Base-by-base conservation (phyloP, 2,113 vertebrate genomes). In the Pelobates fuscus region DNA sequence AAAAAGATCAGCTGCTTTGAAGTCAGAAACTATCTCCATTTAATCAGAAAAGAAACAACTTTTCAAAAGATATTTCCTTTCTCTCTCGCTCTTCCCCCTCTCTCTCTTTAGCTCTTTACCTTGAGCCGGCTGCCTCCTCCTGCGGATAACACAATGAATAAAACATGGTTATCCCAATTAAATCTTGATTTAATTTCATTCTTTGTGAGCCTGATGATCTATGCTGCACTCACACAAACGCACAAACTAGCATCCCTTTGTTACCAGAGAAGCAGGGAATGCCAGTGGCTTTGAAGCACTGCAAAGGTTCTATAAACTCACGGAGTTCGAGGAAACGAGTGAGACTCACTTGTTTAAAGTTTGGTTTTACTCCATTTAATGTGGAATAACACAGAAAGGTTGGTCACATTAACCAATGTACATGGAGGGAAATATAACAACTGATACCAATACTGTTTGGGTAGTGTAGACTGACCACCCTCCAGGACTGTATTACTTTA, bases 151-250 rank as follows among this genome's bases (percentile, higher is more conserved):
- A 87, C 84, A 86, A 93, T 93, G 90, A 91, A 92, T 93, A 91
- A 93, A 88, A 94, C 92, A 93, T 91, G 88, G 87, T 87, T 88
- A 88, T 92, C 87, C 91, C 90, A 94, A 94, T 95, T 95, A 95
- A 91, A 90, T 89, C 87, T 89, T 91, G 86, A 91, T 94, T 91
- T 93, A 95, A 91, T 92, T 92, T 91, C 88, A 89, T 86, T 88
- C 89, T 91, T 92, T 91, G 91, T 90, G 91, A 90, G 94, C 90
- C 90, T 93, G 92, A 95, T 92, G 91, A 94, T 94, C 91, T 91
- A 83, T 67, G 89, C 90, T 86, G 88, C 90, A 92, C 93, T 92
- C 89, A 92, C 88, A 75, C 60, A 78, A 86, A 86, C 67, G 89
- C 88, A 67, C 58, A 78, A 86, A 86, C 74, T 88, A 89, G 88